Conservation (phyloP, 2,797 vertebrate genomes). For the Setipinna tenuifilis region DNA sequence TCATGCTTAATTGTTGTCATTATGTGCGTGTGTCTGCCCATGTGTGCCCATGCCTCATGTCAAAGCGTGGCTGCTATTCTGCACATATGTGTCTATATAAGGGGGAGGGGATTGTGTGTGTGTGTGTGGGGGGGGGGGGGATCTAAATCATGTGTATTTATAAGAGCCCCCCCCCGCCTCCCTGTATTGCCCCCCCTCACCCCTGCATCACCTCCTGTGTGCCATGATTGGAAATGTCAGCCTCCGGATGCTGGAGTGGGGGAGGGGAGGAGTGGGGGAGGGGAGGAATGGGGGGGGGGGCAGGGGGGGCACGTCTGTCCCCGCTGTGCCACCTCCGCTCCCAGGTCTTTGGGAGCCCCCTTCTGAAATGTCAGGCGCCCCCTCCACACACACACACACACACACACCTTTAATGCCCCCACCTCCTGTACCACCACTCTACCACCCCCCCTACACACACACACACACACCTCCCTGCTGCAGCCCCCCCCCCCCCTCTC, state of each 20-base stretch:
- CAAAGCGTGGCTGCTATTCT: too few relatives aligned
- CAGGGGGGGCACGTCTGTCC: slow-evolving; percentile 7
- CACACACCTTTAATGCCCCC: not conserved
- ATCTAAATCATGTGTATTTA: not conserved
- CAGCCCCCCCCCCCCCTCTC: slow-evolving; percentile 38
- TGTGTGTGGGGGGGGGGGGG: too few relatives aligned
- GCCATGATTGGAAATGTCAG: slow-evolving; percentile 60
- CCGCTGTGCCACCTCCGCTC: slow-evolving; percentile 51
- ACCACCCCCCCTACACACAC: not conserved
- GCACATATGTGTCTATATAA: not conserved
- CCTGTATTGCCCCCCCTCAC: not conserved
- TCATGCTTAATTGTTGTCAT: too few relatives aligned
- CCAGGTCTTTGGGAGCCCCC: slow-evolving; percentile 51
- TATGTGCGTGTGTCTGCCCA: too few relatives aligned
- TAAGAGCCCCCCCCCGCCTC: not conserved
- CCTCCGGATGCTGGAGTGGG: not conserved
- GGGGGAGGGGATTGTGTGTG: too few relatives aligned
- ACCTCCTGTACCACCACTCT: not conserved
- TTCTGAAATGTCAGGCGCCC: slow-evolving; percentile 58
- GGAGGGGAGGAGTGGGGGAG: slow-evolving; percentile 31
- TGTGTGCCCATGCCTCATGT: not conserved
- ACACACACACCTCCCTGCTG: not conserved
- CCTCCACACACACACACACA: slow-evolving; percentile 32
- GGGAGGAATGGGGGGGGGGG: too few relatives aligned
- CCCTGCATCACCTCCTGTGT: not conserved